Evolutionary conservation across 2,888 invertebrate genomes (phyloP), one percentile per base, ranked within the genome.

Genomic region (Chrysodeixis includens): DNA sequence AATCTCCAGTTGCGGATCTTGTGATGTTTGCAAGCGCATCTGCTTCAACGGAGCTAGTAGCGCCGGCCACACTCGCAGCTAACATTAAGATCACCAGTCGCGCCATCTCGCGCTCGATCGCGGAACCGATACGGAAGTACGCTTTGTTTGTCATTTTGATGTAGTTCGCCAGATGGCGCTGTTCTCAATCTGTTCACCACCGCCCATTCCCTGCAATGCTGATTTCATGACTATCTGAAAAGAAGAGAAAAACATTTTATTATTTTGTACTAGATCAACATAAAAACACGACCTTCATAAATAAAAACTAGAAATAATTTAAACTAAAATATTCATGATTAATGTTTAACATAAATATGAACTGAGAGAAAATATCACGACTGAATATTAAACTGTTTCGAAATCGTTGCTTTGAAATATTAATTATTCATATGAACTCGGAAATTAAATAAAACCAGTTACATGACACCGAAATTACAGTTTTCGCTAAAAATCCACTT

Each of bases 1-100:
- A 88, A 88, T 97, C 96, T 14, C 96, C 96, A 66, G 92, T 93
- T 57, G 96, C 95, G 71, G 95, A 95, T 78, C 97, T 93, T 9
- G 96, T 96, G 56, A 96, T 91, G 69, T 95, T 95, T 30, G 91
- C 90, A 32, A 95, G 81, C 86, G 92, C 88, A 90, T 92, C 90
- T 89, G 93, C 93, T 84, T 85, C 89, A 26, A 78, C 75, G 1
- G 83, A 69, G 49, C 75, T 83, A 5, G 88, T 82, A 83, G 83
- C 88, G 67, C 80, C 66, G 14, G 66, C 74, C 46, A 72, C 76
- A 52, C 78, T 74, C 2, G 82, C 67, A 46, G 79, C 73, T 58
- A 89, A 52, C 4, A 89, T 62, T 22, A 91, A 56, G 58, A 92
- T 54, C 32, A 89, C 54, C 44, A 89, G 64, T 60, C 88, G 74